Base-by-base conservation (phyloP, 1,140 invertebrate species). In the Hyposmocoma kahamanoa region DNA sequence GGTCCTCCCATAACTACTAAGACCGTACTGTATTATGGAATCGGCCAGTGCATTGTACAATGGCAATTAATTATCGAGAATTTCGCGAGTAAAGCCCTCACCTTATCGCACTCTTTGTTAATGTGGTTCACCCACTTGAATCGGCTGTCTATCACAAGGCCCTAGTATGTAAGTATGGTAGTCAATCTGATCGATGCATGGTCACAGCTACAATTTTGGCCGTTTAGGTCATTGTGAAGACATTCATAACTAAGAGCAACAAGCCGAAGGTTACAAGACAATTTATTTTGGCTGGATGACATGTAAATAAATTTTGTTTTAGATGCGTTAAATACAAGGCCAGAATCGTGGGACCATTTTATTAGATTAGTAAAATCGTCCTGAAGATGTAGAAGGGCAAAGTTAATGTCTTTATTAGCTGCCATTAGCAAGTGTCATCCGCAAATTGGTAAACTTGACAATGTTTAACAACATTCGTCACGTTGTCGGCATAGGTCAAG, bases 281-380 rank as follows among this genome's bases (percentile, higher is more conserved):
- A 44, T 28, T 47, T 43, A 28, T n/a, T n/a, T n/a, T n/a, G n/a
- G n/a, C n/a, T n/a, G n/a, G n/a, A n/a, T n/a, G n/a, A n/a, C n/a
- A n/a, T n/a, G n/a, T n/a, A n/a, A n/a, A n/a, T n/a, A n/a, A n/a
- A n/a, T n/a, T n/a, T n/a, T n/a, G n/a, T n/a, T 56, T 61, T 9
- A 49, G 39, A 19, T 1, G 43, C 21, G n/a, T 59, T 63, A 0
- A 63, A 17, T 22, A 52, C 44, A 3, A 63, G 39, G 15, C 53
- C 56, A 11, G 17, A 24, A 19, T 63, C 56, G 41, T 65, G 58
- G 41, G 50, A 65, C 62, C 62, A 61, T 42, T 49, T 55, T 20
- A n/a, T 15, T 9, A 58, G 22, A 43, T 18, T 36, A 18, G 46
- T 15, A 43, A 62, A 54, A 21, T 56, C 47, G n/a, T 39, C 15